phyloP scores from a whole-genome alignment of 1,140 invertebrate genomes.

The Antheraea mylitta region DNA sequence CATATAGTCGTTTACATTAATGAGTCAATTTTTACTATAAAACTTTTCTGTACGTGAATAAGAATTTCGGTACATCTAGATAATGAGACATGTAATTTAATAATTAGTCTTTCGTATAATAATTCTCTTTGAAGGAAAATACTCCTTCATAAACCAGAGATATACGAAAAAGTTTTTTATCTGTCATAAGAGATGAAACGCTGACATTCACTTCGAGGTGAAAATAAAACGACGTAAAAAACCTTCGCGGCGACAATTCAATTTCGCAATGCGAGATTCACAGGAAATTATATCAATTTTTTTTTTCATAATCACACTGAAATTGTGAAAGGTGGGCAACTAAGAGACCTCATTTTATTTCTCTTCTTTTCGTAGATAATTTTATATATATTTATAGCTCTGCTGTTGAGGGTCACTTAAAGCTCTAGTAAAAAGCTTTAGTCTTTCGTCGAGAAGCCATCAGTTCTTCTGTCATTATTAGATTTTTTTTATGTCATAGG shows the following conservation, averaged over 20 bases:
- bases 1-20: too few relatives aligned
- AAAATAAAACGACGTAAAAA: constrained; percentile 24
- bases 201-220: constrained; percentile 15
- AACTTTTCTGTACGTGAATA: not conserved
- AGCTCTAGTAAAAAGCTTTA: too few relatives aligned
- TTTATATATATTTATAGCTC: not conserved
- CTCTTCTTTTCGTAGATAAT: not conserved
- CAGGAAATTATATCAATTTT: constrained; percentile 38
- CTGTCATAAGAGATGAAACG: not conserved
- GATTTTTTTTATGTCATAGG: too few relatives aligned
- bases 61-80: not conserved
- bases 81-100: not conserved
- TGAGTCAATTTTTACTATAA: too few relatives aligned
- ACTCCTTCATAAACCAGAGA: not conserved
- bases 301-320: constrained; percentile 9
- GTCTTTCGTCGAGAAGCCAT: too few relatives aligned
- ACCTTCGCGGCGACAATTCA: constrained; percentile 33
- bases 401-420: too few relatives aligned
- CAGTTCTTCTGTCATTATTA: too few relatives aligned
- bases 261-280: constrained; percentile 36
- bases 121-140: not conserved
- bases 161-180: not conserved
- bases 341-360: not conserved
- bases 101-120: not conserved
- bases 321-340: constrained; percentile 3